Conservation (phyloP, 2,888 invertebrate genomes). For the Drosophila parthenogenetica region DNA sequence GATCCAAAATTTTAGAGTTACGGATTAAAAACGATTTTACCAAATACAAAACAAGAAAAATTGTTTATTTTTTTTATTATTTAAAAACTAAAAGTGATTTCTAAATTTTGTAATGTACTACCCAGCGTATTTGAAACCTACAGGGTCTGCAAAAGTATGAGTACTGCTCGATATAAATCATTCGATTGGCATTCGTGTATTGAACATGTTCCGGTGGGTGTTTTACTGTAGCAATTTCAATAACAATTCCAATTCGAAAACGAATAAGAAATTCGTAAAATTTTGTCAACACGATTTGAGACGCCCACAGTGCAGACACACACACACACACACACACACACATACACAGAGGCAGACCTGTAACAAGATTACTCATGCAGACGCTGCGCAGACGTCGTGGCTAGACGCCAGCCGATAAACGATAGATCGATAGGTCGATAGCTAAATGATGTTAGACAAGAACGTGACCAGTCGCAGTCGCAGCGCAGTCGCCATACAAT, state of each 20-base stretch:
- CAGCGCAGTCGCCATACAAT: too few relatives aligned
- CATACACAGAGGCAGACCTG: background rate
- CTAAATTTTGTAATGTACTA: too few relatives aligned
- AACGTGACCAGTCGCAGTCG: constrained; percentile 34
- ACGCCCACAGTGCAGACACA: constrained; percentile 23
- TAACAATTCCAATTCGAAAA: constrained; percentile 20
- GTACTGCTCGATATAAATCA: constrained; percentile 38
- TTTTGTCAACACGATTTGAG: constrained; percentile 32
- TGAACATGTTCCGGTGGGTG: constrained; percentile 45
- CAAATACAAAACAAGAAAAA: too few relatives aligned
- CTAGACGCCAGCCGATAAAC: constrained; percentile 57
- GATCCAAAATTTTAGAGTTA: too few relatives aligned
- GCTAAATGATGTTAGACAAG: background rate
- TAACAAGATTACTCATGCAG: constrained; percentile 46
- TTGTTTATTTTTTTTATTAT: too few relatives aligned
- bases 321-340: background rate
- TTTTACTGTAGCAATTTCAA: constrained; percentile 27
- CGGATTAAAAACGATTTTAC: too few relatives aligned
- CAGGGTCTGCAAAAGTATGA: background rate
- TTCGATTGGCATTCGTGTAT: constrained; percentile 30
- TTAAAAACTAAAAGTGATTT: too few relatives aligned
- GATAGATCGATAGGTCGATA: constrained; percentile 17
- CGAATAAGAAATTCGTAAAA: constrained; percentile 24
- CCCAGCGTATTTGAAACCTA: background rate
- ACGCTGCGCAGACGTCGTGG: constrained; percentile 69